These are phyloP conservation scores for Drosophila saltans DNA, from an alignment of 1,140 invertebrate species.

Conservation along the genomic window DNA sequence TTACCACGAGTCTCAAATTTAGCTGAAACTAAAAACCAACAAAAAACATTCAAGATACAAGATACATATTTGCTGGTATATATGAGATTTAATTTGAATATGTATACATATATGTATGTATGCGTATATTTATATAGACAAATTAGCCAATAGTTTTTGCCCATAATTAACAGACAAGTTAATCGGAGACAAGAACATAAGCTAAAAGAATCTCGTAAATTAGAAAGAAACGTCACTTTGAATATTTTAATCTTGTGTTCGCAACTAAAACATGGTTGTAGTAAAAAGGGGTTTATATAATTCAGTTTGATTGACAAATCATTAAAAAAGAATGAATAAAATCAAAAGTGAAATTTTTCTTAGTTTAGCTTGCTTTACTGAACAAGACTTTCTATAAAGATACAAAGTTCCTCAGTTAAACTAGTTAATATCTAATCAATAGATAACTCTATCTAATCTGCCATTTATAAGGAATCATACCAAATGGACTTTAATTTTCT, in stretches of 20 bases:
- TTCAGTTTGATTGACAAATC: too few species aligned
- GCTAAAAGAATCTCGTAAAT: slow-evolving; percentile 54
- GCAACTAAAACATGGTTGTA: neutral
- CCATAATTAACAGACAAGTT: slow-evolving; percentile 68
- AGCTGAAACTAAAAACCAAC: slow-evolving; percentile 12
- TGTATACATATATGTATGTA: neutral
- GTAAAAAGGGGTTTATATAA: too few species aligned
- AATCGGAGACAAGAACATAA: slow-evolving; percentile 74
- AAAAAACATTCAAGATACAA: neutral
- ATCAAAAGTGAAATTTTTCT: too few species aligned
- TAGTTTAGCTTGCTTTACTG: too few species aligned
- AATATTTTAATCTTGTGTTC: slow-evolving; percentile 42
- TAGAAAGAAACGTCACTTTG: slow-evolving; percentile 74
- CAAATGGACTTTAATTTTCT: too few species aligned
- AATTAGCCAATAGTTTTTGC: slow-evolving; percentile 59
- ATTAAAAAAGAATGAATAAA: too few species aligned
- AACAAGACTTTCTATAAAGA: too few species aligned
- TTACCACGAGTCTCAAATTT: slow-evolving; percentile 19
- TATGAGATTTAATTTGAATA: slow-evolving; percentile 33
- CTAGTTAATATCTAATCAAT: too few species aligned
- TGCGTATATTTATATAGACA: slow-evolving; percentile 32
- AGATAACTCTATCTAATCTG: too few species aligned
- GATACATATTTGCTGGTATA: neutral
- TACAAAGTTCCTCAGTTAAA: too few species aligned
- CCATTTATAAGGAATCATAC: too few species aligned